Percentiles rank a stretch among this genome's conserved stretches.
phyloP scores from a whole-genome alignment of 2,888 invertebrate species.

The Callinectes sapidus region DNA sequence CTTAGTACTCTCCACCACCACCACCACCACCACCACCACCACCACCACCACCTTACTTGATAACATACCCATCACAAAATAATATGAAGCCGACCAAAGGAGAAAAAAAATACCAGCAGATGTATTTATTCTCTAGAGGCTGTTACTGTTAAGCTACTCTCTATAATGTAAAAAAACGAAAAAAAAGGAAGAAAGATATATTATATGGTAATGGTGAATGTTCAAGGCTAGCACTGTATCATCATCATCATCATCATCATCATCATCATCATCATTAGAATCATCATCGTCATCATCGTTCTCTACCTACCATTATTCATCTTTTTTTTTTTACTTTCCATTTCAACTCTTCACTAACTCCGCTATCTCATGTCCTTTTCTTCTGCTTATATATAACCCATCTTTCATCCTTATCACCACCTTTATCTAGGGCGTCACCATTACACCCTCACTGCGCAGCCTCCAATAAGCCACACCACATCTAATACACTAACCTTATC shows the following conservation, averaged over 20 bases:
- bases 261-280: neutral
- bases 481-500: neutral
- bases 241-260: neutral
- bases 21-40: no score
- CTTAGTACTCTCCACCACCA: neutral
- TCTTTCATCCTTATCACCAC: neutral
- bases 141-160: no score
- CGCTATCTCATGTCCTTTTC: neutral
- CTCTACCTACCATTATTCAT: neutral
- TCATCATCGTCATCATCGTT: neutral
- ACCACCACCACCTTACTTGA: neutral
- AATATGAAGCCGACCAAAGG: no score
- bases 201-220: no score
- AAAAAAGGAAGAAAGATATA: no score
- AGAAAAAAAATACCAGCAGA: no score
- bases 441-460: neutral
- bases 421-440: neutral
- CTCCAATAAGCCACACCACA: neutral
- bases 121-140: no score
- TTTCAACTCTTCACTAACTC: neutral
- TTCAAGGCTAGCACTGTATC: neutral
- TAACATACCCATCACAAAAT: no score
- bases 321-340: no score
- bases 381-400: neutral
- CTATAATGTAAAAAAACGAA: no score